These are phyloP conservation scores for Cinara cedri DNA, from an alignment of 2,888 invertebrate species.

Conservation along the genomic window DNA sequence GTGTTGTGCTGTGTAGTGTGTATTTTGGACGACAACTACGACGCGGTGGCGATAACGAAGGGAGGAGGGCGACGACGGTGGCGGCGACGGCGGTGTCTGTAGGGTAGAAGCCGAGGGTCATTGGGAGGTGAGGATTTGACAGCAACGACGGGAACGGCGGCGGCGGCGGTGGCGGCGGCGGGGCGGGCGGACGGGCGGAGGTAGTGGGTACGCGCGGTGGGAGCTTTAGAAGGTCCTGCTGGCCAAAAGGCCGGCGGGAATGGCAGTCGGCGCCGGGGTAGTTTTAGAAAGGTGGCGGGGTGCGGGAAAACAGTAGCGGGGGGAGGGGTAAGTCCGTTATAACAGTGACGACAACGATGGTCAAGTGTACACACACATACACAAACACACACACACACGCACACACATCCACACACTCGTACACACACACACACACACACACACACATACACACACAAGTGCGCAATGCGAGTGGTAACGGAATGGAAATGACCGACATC, in stretches of 20 bases:
- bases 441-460: not conserved
- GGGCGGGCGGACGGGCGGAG: not conserved
- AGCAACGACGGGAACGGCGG: conserved; percentile 33
- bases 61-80: not conserved
- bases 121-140: conserved; percentile 50
- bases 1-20: conserved; percentile 33
- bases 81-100: not conserved
- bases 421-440: not conserved
- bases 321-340: conserved; percentile 36
- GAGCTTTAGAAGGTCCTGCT: not conserved
- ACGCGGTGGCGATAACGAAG: conserved; percentile 3
- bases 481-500: not conserved
- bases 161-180: not conserved
- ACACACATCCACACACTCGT: no score
- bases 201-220: not conserved
- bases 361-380: conserved; percentile 34
- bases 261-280: not conserved
- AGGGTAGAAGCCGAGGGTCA: conserved; percentile 27
- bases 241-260: not conserved
- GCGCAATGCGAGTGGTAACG: not conserved
- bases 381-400: not conserved
- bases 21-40: conserved; percentile 48
- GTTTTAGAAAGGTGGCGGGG: no score
- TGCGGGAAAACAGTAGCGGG: no score
- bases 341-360: conserved; percentile 48